Conservation (phyloP, 2,797 vertebrate species). For the Megaceryle alcyon region DNA sequence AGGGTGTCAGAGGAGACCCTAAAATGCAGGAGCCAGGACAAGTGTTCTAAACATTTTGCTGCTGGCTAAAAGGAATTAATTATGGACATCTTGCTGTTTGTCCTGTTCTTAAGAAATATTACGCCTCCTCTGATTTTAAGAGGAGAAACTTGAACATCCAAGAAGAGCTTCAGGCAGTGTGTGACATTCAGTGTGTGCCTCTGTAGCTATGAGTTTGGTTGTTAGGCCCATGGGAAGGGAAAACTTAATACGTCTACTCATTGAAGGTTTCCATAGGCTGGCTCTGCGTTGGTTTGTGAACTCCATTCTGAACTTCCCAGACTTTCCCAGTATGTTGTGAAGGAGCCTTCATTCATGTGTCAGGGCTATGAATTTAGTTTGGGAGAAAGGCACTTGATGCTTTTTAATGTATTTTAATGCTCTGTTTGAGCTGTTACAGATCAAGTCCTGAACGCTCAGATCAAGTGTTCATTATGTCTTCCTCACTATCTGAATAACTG, state of each 20-base stretch:
- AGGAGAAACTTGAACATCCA: background rate
- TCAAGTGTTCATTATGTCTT: background rate
- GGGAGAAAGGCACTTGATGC: background rate
- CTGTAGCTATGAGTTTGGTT: background rate
- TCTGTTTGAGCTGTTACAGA: background rate
- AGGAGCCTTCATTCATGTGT: background rate
- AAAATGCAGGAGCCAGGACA: background rate
- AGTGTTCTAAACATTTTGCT: background rate
- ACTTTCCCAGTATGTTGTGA: rapidly evolving
- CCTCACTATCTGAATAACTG: background rate
- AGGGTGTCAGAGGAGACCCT: background rate
- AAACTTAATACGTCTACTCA: background rate
- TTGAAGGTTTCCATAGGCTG: background rate
- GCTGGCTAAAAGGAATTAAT: background rate
- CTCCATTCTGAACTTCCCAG: background rate
- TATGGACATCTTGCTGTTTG: background rate
- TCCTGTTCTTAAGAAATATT: background rate
- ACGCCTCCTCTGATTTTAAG: background rate
- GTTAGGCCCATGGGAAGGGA: background rate
- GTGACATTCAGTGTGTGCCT: rapidly evolving
- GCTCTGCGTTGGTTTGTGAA: background rate
- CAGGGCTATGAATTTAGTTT: background rate
- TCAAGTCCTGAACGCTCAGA: background rate
- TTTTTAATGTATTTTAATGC: background rate
- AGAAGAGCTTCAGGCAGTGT: background rate